phyloP scores from a whole-genome alignment of 1,140 invertebrate species.

The Meloidogyne chitwoodi region DNA sequence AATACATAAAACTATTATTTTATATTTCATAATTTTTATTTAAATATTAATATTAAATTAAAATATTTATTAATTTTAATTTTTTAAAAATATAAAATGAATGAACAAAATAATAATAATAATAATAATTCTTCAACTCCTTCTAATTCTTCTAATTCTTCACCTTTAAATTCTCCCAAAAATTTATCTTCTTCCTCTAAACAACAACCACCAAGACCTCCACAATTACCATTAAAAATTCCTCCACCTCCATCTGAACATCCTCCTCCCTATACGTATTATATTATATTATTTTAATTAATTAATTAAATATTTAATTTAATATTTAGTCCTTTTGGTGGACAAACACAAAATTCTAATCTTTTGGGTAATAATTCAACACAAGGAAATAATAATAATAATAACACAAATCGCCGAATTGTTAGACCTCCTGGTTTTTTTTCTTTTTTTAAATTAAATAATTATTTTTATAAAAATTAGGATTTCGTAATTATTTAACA shows the following conservation, averaged over 20 bases:
- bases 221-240: conserved; percentile 22
- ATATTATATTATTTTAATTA: conserved; percentile 4
- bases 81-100: too few relatives aligned
- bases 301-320: not conserved
- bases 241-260: conserved; percentile 23
- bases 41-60: too few relatives aligned
- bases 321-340: conserved; percentile 13
- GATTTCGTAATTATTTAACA: conserved; percentile 14
- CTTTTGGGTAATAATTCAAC: not conserved
- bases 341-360: not conserved
- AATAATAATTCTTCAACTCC: not conserved
- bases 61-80: too few relatives aligned
- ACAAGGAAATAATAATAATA: not conserved
- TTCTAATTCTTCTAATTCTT: not conserved
- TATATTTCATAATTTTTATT: not conserved
- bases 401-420: not conserved
- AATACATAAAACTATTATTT: not conserved
- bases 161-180: not conserved
- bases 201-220: not conserved
- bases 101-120: not conserved
- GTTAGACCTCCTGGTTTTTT: not conserved
- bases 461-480: not conserved
- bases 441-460: not conserved
- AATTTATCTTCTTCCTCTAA: not conserved
- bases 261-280: conserved; percentile 21